Evolutionary conservation across 2,888 invertebrate genomes (phyloP).

Genomic region (Ceramica pisi): DNA sequence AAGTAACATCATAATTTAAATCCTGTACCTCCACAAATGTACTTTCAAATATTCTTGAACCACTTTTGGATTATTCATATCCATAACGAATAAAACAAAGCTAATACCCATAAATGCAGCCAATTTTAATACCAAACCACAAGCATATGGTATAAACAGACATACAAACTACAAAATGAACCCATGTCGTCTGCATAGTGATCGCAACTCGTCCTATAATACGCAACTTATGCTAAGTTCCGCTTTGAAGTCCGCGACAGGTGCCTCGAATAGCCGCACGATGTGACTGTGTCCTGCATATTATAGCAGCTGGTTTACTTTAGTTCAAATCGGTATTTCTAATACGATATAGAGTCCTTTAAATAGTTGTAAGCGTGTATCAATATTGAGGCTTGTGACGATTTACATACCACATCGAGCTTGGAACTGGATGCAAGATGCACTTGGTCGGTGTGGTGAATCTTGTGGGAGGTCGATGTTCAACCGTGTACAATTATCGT

Average conservation of each 20-base stretch:
- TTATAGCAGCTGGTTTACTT: conserved; percentile 23
- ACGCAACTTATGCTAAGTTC: conserved; percentile 60
- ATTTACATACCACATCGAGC: neutral
- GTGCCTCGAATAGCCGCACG: conserved; percentile 56
- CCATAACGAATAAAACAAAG: neutral
- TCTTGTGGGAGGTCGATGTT: neutral
- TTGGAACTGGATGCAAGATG: neutral
- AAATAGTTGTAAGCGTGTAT: neutral
- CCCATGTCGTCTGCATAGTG: conserved; percentile 40
- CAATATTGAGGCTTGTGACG: neutral
- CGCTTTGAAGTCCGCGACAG: conserved; percentile 65
- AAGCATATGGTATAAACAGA: conserved; percentile 1
- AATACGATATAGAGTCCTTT: neutral
- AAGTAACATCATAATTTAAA: too few species aligned
- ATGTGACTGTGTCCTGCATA: conserved; percentile 56
- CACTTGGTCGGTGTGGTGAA: neutral
- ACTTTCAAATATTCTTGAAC: neutral
- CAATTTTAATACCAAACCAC: conserved; percentile 12
- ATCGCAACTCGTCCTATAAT: conserved; percentile 46
- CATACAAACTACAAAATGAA: conserved; percentile 21
- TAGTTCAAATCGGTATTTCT: conserved; percentile 11
- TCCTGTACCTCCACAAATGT: too few species aligned
- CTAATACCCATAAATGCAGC: neutral
- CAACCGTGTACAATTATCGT: neutral
- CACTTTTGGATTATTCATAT: neutral